Conservation (phyloP, 2,113 vertebrate species). For the Passer domesticus region DNA sequence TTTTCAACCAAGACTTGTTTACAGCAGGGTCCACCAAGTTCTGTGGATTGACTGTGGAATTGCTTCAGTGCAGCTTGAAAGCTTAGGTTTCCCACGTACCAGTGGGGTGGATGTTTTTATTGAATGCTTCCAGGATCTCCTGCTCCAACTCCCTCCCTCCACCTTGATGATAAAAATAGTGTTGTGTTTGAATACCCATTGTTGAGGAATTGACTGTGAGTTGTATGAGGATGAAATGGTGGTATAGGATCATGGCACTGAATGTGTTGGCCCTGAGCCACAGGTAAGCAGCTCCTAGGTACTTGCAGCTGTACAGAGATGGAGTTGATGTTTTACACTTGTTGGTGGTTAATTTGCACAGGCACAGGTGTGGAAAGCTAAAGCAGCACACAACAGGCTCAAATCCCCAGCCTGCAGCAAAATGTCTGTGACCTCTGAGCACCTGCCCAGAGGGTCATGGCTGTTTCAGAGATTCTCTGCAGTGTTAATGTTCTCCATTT, state of each 20-base stretch:
- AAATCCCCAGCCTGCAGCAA: not conserved
- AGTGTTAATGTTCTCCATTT: not conserved
- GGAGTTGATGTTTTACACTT: not conserved
- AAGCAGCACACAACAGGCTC: not conserved
- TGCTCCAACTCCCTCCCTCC: not conserved
- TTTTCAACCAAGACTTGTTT: conserved; percentile 21
- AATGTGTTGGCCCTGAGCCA: not conserved
- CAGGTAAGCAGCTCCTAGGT: not conserved
- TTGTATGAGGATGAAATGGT: not conserved
- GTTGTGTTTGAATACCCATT: not conserved
- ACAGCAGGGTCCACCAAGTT: not conserved
- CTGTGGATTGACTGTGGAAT: not conserved
- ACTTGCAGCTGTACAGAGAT: not conserved
- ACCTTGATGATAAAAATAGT: not conserved
- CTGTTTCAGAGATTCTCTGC: not conserved
- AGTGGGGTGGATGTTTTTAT: not conserved
- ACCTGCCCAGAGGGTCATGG: not conserved
- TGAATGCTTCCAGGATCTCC: not conserved
- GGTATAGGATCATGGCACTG: not conserved
- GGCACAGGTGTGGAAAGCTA: not conserved
- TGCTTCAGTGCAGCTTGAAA: not conserved
- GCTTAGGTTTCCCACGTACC: not conserved
- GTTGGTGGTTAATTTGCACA: not conserved
- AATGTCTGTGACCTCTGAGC: not conserved
- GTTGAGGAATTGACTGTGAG: not conserved